Conservation (phyloP, 2,113 vertebrate genomes). For the Lamprologus sp. region DNA sequence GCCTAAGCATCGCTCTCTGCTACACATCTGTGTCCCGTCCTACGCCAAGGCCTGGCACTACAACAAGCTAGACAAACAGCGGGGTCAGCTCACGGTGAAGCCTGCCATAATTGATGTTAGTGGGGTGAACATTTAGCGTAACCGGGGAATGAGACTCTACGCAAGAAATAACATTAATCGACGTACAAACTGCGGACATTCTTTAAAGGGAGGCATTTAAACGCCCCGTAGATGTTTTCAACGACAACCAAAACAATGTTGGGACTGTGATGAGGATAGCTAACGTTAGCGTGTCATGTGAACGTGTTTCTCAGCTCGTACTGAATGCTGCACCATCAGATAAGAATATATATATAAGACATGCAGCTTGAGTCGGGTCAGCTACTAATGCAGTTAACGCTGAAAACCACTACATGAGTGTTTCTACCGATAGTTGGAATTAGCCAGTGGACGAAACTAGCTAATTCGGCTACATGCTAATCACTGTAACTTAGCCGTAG, state of each 20-base stretch:
- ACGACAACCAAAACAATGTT: neutral
- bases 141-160: neutral
- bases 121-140: neutral
- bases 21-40: neutral
- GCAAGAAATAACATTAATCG: neutral
- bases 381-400: neutral
- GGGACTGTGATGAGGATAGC: neutral
- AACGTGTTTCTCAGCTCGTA: neutral
- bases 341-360: neutral
- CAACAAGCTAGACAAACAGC: neutral
- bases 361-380: neutral
- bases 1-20: neutral
- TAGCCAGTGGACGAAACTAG: neutral
- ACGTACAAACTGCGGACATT: neutral
- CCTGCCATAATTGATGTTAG: neutral
- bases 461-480: conserved; percentile 10
- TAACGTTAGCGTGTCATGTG: neutral
- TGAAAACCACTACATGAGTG: neutral
- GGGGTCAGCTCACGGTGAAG: neutral
- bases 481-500: neutral
- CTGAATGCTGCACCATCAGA: neutral
- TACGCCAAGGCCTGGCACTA: neutral
- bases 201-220: neutral
- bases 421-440: neutral
- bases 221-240: neutral